Base-by-base conservation (phyloP, 1,140 invertebrate species). In the Cherax quadricarinatus region DNA sequence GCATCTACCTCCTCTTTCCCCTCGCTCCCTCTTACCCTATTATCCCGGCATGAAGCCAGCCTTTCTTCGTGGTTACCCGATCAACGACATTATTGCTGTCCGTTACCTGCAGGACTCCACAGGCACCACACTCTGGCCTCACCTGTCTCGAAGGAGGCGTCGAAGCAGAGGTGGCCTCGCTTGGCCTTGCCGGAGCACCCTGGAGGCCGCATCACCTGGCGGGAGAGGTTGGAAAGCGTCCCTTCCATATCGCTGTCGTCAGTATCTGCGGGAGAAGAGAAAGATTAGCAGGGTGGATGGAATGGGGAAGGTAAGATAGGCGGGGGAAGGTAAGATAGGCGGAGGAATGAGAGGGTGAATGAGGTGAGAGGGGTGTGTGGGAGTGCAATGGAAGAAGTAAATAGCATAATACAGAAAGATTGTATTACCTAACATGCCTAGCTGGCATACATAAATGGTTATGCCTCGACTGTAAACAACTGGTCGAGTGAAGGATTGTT, bases 211-310 rank as follows among this genome's bases (percentile, higher is more conserved):
- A 99, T 97, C n/a, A 98, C 97, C 93, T 99, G 96, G 85, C 98
- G 97, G 94, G 97, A 98, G 16, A 99, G 97, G 95, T 99, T 99
- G 9, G 98, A 98, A 93, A 99, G 95, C 12, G 98, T 98, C 62
- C 98, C 98, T 94, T 99, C 98, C 84, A 97, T 98, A 95, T 99
- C 98, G 94, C 98, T 98, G 94, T 99, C 98, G 94, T 99, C 98
- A 95, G 98, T 99, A 81, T 99, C 98, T 99, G 95, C 18, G 9
- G 88, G 60, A 4, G 51, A 95, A 94, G 92, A 83, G 93, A 88
- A 92, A 91, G 30, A 91, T 73, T 93, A 79, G 48, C 51, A 41
- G n/a, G 16, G 41, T 18, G 10, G 3, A 75, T 80, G 18, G 16
- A 7, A n/a, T 4, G 48, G 60, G 41, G 6, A 41, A 57, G n/a